Percentiles rank a stretch among this genome's conserved stretches.
phyloP scores from a whole-genome alignment of 2,113 vertebrate species.

The Alligator mississippiensis region DNA sequence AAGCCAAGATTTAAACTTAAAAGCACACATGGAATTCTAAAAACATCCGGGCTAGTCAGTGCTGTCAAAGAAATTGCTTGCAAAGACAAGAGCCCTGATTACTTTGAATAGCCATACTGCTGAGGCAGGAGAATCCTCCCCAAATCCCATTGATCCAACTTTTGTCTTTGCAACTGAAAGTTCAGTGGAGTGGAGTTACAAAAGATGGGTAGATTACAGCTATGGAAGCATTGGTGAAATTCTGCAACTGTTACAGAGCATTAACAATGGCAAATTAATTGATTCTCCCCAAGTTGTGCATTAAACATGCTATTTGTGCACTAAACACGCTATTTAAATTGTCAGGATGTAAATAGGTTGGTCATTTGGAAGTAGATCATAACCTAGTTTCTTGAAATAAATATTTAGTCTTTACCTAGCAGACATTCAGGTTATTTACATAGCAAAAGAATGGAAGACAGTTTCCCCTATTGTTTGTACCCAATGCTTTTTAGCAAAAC shows the following conservation, averaged over 20 bases:
- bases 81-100: neutral
- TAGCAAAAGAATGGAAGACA: neutral
- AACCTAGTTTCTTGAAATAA: constrained; percentile 3
- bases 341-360: constrained; percentile 12
- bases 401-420: neutral
- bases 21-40: neutral
- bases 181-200: neutral
- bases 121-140: constrained; percentile 35
- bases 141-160: neutral
- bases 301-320: neutral
- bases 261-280: constrained; percentile 47
- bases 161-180: constrained; percentile 24
- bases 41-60: neutral
- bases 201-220: constrained; percentile 37
- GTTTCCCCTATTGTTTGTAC: constrained; percentile 26
- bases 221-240: neutral
- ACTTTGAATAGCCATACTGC: neutral
- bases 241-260: constrained; percentile 33
- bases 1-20: neutral
- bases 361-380: constrained; percentile 26
- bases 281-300: constrained; percentile 25
- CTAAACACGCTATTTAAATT: neutral
- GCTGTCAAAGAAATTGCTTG: constrained; percentile 27
- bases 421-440: neutral
- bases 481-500: constrained; percentile 38